A percentile compares a stretch with the other conserved stretches of the same genome.
Conservation (phyloP, 2,797 vertebrate genomes). For the Gallinago stenura region DNA sequence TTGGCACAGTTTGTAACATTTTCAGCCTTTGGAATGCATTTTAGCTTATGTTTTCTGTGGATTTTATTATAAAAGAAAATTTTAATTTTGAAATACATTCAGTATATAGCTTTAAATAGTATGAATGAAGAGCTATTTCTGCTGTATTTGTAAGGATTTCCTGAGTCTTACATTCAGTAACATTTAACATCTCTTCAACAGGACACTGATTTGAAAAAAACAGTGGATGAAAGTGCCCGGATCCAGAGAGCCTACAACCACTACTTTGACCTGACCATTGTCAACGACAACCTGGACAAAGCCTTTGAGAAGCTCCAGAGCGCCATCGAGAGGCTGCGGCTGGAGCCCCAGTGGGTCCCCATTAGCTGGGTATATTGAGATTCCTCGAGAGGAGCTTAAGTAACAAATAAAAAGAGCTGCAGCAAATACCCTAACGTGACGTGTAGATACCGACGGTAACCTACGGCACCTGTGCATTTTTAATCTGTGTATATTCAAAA, state of each 20-base stretch:
- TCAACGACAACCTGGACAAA: conserved; percentile 97
- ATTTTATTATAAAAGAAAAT: not conserved
- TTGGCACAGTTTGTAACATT: not conserved
- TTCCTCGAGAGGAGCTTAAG: conserved; percentile 9
- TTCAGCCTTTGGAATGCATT: not conserved
- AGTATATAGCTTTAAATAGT: not conserved
- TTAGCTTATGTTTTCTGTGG: not conserved
- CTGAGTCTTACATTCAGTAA: not conserved
- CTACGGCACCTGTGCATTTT: conserved; percentile 78
- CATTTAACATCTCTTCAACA: conserved; percentile 66
- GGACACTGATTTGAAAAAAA: conserved; percentile 98
- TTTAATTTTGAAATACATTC: not conserved
- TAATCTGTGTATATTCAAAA: conserved; percentile 78
- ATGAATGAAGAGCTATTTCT: not conserved
- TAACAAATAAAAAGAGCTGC: conserved; percentile 49
- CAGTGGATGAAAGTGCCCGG: conserved; percentile 95
- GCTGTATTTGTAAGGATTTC: not conserved
- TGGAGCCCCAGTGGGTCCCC: conserved; percentile 96
- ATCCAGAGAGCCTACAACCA: conserved; percentile 96
- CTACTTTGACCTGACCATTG: conserved; percentile 96
- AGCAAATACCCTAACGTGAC: conserved; percentile 35
- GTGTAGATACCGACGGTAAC: conserved; percentile 72
- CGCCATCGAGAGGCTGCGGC: conserved; percentile 87
- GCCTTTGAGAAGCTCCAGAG: conserved; percentile 94
- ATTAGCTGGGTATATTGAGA: conserved; percentile 97